These are phyloP conservation scores for Lepidurus apus DNA, from an alignment of 1,140 invertebrate genomes.

Conservation along the genomic window DNA sequence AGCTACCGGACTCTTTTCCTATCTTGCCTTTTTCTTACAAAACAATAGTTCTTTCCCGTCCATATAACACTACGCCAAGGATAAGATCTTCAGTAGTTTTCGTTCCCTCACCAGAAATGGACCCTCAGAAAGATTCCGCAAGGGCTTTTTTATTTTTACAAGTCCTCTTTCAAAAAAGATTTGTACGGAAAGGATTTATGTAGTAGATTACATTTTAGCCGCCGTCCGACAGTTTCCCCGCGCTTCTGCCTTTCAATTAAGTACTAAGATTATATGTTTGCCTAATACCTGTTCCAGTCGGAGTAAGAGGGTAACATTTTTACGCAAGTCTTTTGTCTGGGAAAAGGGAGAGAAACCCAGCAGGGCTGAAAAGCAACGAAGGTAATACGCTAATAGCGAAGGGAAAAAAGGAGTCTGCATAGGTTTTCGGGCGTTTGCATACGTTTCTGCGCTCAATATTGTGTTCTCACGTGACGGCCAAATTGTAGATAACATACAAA, in stretches of 20 bases:
- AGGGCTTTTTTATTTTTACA: background rate
- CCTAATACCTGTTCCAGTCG: slow-evolving; percentile 14
- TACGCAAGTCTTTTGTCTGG: background rate
- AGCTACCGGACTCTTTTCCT: background rate
- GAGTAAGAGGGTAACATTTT: background rate
- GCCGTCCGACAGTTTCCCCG: slow-evolving; percentile 6
- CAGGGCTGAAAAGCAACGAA: background rate
- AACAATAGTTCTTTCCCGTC: slow-evolving; percentile 16
- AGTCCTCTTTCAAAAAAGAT: background rate
- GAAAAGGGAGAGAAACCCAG: background rate
- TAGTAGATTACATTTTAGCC: background rate
- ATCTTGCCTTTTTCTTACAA: background rate
- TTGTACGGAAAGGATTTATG: background rate
- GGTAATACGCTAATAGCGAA: background rate
- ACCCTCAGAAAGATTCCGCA: background rate
- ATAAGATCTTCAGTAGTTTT: background rate
- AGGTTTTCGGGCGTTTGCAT: background rate
- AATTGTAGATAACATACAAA: background rate
- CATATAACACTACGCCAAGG: slow-evolving; percentile 4
- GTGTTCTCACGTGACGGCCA: background rate
- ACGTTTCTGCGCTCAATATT: slow-evolving; percentile 6
- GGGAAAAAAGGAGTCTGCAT: background rate
- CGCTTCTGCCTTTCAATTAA: slow-evolving; percentile 17
- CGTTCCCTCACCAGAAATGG: background rate
- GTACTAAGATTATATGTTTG: slow-evolving; percentile 19